Base-by-base conservation (phyloP, 2,113 vertebrate genomes). In the Catharus bicknelli region DNA sequence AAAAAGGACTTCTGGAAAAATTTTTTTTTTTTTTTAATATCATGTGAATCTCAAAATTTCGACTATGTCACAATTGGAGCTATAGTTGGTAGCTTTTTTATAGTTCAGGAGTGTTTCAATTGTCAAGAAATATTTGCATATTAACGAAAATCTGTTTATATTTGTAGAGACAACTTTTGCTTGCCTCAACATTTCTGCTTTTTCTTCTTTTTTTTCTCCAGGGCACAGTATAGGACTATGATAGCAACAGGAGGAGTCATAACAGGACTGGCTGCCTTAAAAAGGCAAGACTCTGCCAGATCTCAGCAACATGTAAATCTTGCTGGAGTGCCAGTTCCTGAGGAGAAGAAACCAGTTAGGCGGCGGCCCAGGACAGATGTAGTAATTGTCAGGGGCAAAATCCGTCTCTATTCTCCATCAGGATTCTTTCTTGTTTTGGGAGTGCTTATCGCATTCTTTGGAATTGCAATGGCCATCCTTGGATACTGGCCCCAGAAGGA, bases 171-270 rank as follows among this genome's bases (percentile, higher is more conserved):
- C 25, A 48, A 10, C 13, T 29, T 58, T 88, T 88, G 7, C 19
- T 90, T 78, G 40, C 67, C 72, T 91, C 42, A 81, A 34, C 81
- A 53, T 87, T 81, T 96, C 64, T 92, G 8, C 16, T 53, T 80
- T 89, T 48, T 90, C 90, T 69, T 4, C 6, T 30, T 45, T 75
- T 32, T 27, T 30, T 32, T 59, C 69, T 91, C 36, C 90, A 98
- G 98, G 91, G 78, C 59, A 90, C 83, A 79, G 54, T 81, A 87
- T 12, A 75, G 66, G 96, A 90, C 63, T 94, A 99, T 99, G 99
- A 99, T 99, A 93, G 99, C 99, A 85, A 99, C 99, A 0, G 99
- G 99, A 59, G 99, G 99, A 82, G 99, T 99, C 83, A 98, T 99
- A 95, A 99, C 99, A 10, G 99, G 99, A 95, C 98, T 99, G 95